These are phyloP conservation scores for Puma concolor DNA, from an alignment of 2,113 vertebrate species.

Conservation along the genomic window DNA sequence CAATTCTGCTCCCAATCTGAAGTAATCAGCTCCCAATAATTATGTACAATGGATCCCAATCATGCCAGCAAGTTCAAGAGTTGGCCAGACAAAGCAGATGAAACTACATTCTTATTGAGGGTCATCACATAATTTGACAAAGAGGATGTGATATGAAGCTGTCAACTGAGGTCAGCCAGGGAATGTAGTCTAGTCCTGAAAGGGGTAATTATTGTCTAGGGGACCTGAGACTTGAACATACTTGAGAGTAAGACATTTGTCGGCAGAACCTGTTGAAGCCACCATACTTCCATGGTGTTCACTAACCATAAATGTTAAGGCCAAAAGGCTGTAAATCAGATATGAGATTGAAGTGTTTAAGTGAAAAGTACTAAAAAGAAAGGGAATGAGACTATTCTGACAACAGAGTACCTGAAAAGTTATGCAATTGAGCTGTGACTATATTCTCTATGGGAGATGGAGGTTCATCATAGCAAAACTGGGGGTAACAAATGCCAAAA, in stretches of 20 bases:
- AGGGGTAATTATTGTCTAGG: background rate
- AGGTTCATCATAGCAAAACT: background rate
- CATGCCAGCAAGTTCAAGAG: background rate
- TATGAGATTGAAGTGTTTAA: background rate
- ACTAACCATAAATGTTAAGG: background rate
- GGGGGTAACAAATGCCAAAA: background rate
- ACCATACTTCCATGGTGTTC: background rate
- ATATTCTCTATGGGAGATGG: background rate
- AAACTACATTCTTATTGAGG: background rate
- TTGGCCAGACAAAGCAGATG: background rate
- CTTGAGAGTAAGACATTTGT: background rate
- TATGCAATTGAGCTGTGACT: background rate
- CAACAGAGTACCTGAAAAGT: background rate
- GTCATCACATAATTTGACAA: background rate
- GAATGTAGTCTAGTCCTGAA: background rate
- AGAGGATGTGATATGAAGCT: background rate
- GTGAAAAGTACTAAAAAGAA: background rate
- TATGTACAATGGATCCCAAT: background rate
- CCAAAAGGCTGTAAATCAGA: background rate
- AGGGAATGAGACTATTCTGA: background rate
- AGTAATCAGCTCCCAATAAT: background rate
- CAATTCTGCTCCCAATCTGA: background rate
- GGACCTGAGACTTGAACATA: background rate
- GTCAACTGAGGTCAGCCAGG: background rate
- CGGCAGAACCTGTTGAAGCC: background rate